Base-by-base conservation (phyloP, 2,888 invertebrate genomes). In the Drosophila anomalata region DNA sequence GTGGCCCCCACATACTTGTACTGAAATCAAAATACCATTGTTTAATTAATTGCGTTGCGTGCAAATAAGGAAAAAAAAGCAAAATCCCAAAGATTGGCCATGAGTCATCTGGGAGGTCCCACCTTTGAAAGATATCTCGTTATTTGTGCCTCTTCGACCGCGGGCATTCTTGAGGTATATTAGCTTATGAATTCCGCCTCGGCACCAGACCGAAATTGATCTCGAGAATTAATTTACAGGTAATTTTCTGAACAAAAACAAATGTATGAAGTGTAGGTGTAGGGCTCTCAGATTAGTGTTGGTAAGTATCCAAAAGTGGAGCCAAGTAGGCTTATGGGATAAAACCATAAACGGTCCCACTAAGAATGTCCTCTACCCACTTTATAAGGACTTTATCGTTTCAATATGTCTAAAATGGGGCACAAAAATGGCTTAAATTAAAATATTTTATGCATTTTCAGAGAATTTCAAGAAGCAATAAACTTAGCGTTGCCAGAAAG, bases 1-100 rank as follows among this genome's bases (percentile, higher is more conserved):
- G 95, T 94, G 56, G 92, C 92, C 53, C 94, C 94, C 56, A 94
- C 92, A 92, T 96, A 94, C 88, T 94, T 94, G 91, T 96, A 96
- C 95, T 96, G 91, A 68, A 93, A 92, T 77, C 8, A 14, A 41
- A 41, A 36, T 42, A 8, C 39, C 17, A 42, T 41, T 46, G 5
- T 20, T 22, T 55, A 59, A 31, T 61, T 51, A 69, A 78, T 73
- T 70, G 54, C 67, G 74, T 67, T 48, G 50, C 53, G 44, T 51
- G 62, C 36, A 29, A 41, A 71, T 44, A 53, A 51, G 33, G 31
- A n/a, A 46, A 62, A 52, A 44, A 50, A 9, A 4, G 7, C 20
- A 22, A 31, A 55, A 42, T 29, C 51, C 52, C 58, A 56, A 67
- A 70, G 68, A 54, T 26, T 68, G 57, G 36, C 24, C n/a, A 83